phyloP scores from a whole-genome alignment of 2,888 invertebrate genomes.

The Flabesymbios commensalis region DNA sequence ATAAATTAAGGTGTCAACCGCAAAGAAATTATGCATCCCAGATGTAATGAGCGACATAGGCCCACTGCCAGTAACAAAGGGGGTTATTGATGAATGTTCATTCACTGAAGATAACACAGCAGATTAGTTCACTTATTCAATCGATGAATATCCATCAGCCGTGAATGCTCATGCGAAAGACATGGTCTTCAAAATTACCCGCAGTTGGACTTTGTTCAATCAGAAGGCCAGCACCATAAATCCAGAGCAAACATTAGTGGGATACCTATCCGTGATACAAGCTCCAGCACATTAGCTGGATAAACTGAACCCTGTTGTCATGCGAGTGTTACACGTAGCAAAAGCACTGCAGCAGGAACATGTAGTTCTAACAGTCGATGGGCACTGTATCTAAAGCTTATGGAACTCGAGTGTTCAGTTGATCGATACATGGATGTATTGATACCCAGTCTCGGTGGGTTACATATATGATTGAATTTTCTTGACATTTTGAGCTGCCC shows the following conservation, averaged over 20 bases:
- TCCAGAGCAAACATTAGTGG: background rate
- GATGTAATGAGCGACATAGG: too few relatives aligned
- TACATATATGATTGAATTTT: slow-evolving; percentile 21
- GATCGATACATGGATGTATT: slow-evolving; percentile 4
- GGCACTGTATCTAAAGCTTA: slow-evolving; percentile 6
- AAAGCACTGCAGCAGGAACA: background rate
- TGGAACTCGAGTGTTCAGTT: slow-evolving; percentile 13
- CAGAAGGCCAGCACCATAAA: background rate
- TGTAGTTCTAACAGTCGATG: slow-evolving; percentile 8
- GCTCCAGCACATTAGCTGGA: background rate
- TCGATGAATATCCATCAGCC: background rate
- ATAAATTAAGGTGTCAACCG: too few relatives aligned
- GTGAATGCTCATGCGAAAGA: background rate
- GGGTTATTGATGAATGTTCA: too few relatives aligned
- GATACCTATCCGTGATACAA: slow-evolving; percentile 2
- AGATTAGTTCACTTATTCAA: background rate
- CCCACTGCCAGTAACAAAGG: too few relatives aligned
- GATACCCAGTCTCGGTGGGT: slow-evolving; percentile 11
- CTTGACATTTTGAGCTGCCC: slow-evolving; percentile 14
- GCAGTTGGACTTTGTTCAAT: slow-evolving; percentile 3
- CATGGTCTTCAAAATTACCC: background rate
- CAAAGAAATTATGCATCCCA: too few relatives aligned
- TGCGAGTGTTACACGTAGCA: background rate
- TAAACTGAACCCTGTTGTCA: background rate
- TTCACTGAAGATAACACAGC: too few relatives aligned